Conservation (phyloP, 2,888 invertebrate genomes). For the Laothoe populi region DNA sequence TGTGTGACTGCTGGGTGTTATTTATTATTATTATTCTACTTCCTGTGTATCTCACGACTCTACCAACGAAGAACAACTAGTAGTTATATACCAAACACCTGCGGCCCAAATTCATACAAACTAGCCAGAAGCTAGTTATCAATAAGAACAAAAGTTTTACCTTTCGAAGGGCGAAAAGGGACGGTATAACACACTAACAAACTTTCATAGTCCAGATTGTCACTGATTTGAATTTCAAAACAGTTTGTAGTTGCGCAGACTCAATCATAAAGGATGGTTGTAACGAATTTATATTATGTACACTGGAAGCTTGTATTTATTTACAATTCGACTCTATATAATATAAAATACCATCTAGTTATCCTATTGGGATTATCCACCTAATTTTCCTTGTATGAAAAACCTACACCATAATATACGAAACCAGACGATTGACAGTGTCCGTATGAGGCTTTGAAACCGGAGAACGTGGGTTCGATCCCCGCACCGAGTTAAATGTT, state of each 20-base stretch:
- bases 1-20: no score
- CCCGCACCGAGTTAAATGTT: no score
- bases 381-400: no score
- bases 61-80: no score
- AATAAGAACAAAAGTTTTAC: conserved; percentile 10
- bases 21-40: no score
- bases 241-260: conserved; percentile 1
- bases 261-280: conserved; percentile 2
- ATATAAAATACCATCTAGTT: background rate
- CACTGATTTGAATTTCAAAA: conserved; percentile 20
- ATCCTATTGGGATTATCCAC: background rate
- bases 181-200: background rate
- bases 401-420: no score
- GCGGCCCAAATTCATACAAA: background rate
- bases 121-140: background rate
- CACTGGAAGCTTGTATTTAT: background rate
- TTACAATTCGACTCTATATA: background rate
- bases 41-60: no score
- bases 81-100: background rate
- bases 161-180: conserved; percentile 8
- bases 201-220: conserved; percentile 10
- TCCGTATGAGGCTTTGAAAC: no score
- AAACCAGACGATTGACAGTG: no score
- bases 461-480: no score
- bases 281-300: conserved; percentile 11